Evolutionary conservation across 2,888 invertebrate species (phyloP).

Genomic region (Melieria crassipennis): DNA sequence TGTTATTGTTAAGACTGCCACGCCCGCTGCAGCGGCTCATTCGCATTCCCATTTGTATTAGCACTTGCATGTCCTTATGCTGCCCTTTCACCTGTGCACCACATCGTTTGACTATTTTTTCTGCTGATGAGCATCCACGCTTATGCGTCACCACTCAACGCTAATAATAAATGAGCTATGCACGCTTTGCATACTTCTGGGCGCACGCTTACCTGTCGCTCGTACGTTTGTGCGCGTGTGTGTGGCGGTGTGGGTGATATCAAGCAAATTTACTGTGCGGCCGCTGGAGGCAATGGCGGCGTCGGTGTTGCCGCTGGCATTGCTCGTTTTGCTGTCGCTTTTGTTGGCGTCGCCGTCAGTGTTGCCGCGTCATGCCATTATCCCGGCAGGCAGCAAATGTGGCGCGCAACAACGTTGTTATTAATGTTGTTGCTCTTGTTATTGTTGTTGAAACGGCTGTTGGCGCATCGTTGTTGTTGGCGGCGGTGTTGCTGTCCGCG

Average conservation of each 20-base stretch:
- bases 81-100: too few relatives aligned
- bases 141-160: too few relatives aligned
- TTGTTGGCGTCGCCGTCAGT: neutral
- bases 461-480: neutral
- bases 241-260: neutral
- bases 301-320: neutral
- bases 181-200: too few relatives aligned
- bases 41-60: too few relatives aligned
- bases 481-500: neutral
- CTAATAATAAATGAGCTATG: too few relatives aligned
- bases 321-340: neutral
- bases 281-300: neutral
- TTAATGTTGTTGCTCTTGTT: neutral
- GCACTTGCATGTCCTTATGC: too few relatives aligned
- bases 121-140: conserved; percentile 4
- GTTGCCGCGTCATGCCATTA: too few relatives aligned
- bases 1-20: too few relatives aligned
- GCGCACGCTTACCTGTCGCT: neutral
- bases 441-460: neutral
- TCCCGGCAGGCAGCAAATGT: too few relatives aligned
- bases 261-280: neutral
- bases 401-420: neutral
- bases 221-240: neutral
- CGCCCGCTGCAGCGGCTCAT: too few relatives aligned
- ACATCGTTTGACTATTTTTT: neutral